These are phyloP conservation scores for Corapipo altera DNA, from an alignment of 2,113 vertebrate species.

Conservation along the genomic window DNA sequence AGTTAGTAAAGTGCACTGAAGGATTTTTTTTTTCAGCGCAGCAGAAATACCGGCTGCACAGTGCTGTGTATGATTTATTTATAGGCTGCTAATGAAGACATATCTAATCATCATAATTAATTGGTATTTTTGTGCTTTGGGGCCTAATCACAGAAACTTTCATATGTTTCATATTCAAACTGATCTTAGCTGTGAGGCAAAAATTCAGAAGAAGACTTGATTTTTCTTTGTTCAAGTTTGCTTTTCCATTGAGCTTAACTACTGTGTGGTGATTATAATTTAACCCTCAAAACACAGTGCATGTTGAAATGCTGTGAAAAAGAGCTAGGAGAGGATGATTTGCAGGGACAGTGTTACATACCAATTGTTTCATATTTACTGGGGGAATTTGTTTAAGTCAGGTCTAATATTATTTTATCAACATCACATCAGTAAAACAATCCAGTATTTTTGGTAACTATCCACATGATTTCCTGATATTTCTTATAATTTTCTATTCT, in stretches of 20 bases:
- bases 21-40: slow-evolving; percentile 16
- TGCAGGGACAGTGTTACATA: not conserved
- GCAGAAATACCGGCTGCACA: slow-evolving; percentile 55
- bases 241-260: not conserved
- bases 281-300: not conserved
- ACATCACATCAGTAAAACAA: not conserved
- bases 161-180: slow-evolving; percentile 36
- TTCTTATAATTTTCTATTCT: not conserved
- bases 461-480: not conserved
- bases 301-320: not conserved
- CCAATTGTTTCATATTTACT: not conserved
- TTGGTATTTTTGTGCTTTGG: slow-evolving; percentile 75
- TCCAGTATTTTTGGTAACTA: not conserved
- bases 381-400: not conserved
- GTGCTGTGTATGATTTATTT: slow-evolving; percentile 77
- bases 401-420: not conserved
- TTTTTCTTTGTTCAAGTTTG: slow-evolving; percentile 22
- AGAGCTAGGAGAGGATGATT: not conserved
- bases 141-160: slow-evolving; percentile 72
- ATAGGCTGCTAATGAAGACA: slow-evolving; percentile 79
- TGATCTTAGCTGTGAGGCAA: slow-evolving; percentile 47
- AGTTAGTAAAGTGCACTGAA: slow-evolving; percentile 40
- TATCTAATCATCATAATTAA: slow-evolving; percentile 81
- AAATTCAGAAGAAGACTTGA: slow-evolving; percentile 30
- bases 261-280: not conserved